These are phyloP conservation scores for Thunnus maccoyii DNA, from an alignment of 2,113 vertebrate genomes.

Conservation along the genomic window DNA sequence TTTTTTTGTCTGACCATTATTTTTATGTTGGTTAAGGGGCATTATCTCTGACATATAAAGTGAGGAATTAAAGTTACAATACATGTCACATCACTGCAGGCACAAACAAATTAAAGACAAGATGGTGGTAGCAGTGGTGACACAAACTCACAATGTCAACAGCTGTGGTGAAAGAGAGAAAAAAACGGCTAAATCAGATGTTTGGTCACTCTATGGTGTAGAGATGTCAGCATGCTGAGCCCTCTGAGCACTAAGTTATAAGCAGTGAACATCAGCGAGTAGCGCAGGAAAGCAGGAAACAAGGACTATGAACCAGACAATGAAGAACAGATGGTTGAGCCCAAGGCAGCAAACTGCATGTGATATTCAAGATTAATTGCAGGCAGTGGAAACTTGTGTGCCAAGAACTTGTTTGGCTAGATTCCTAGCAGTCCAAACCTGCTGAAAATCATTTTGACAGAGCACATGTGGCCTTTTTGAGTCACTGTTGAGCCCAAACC, in stretches of 20 bases:
- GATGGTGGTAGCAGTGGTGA: conserved; percentile 19
- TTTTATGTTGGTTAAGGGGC: too few species aligned
- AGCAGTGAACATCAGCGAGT: conserved; percentile 7
- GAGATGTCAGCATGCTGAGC: conserved; percentile 1
- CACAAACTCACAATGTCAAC: conserved; percentile 7
- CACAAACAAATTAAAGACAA: conserved; percentile 10
- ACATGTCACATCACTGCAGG: conserved; percentile 28
- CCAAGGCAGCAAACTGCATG: neutral
- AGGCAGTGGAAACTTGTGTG: neutral
- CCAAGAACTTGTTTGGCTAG: neutral
- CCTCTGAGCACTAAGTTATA: neutral
- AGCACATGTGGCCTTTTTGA: neutral
- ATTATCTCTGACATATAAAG: too few species aligned
- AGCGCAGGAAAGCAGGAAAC: conserved; percentile 4
- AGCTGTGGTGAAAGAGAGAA: neutral
- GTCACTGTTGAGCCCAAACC: neutral
- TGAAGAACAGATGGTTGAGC: neutral
- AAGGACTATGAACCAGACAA: conserved; percentile 10
- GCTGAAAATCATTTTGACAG: conserved; percentile 2
- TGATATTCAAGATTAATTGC: neutral
- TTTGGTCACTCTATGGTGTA: neutral
- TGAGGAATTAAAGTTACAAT: conserved; percentile 32
- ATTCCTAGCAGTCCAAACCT: conserved; percentile 5
- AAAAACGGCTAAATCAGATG: neutral
- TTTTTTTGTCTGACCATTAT: too few species aligned